Base-by-base conservation (phyloP, 2,888 invertebrate genomes). In the Steromphala cineraria region DNA sequence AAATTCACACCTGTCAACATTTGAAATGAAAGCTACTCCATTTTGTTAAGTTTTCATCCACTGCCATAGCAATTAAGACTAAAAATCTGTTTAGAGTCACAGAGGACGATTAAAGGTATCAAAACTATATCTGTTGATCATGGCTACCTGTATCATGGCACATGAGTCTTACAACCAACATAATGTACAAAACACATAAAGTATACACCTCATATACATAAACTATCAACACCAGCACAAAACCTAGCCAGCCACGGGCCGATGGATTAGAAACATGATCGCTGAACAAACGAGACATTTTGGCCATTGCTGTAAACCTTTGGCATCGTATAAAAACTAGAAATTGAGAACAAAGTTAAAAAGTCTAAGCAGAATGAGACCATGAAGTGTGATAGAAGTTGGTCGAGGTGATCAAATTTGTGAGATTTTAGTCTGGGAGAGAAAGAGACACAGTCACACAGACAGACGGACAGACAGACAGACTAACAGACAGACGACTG, bases 41-140 rank as follows among this genome's bases (percentile, higher is more conserved):
- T 8, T 46, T 46, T 46, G 46, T 36, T 36, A 2, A 36, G 36
- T 36, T 36, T 46, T 46, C 10, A 1, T 46, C 46, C 46, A 46
- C 46, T 46, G 46, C 46, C 46, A 46, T 46, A 10, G 46, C 7
- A 46, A 46, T 46, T 46, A 46, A 46, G 10, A 46, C 13, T 46
- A 10, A 46, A 46, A 46, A 71, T 71, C 36, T 40, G 71, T 71
- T 71, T 71, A 71, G 71, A 36, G 71, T 71, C 71, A 71, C 31
- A 28, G 19, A 17, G 71, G 71, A 71, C 71, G 36, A 71, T 31
- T 19, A 28, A 71, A 71, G 46, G 36, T 71, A 71, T 71, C 71
- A 71, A 71, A 71, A 71, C 31, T 71, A 71, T 71, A 71, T 71
- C 36, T 46, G 46, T 19, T 71, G 28, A 71, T 71, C 71, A 71